A percentile compares a stretch with the other conserved stretches of the same genome.
Evolutionary conservation across 2,888 invertebrate genomes (phyloP).

Genomic region (Lochmaea crataegi): DNA sequence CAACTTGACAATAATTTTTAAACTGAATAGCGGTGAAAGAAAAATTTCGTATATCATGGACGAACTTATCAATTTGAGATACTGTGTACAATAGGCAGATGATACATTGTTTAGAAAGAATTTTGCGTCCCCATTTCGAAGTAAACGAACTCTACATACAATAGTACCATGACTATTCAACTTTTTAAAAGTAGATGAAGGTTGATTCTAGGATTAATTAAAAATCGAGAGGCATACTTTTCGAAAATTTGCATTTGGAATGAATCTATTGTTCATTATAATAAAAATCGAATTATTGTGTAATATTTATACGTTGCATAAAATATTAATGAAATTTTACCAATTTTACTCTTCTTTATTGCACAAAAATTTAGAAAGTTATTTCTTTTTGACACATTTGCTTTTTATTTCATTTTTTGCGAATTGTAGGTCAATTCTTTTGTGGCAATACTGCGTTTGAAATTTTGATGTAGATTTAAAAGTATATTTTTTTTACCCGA

Average conservation of each 20-base stretch:
- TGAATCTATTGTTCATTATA: not conserved
- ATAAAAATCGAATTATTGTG: not conserved
- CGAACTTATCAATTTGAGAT: too few relatives aligned
- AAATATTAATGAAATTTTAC: too few relatives aligned
- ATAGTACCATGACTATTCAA: not conserved
- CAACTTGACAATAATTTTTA: slow-evolving; percentile 1
- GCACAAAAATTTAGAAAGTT: too few relatives aligned
- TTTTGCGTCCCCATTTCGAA: not conserved
- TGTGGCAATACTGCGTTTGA: too few relatives aligned
- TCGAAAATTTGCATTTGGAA: not conserved
- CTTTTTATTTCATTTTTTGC: too few relatives aligned
- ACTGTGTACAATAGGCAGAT: not conserved
- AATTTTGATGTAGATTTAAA: too few relatives aligned
- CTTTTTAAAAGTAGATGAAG: not conserved
- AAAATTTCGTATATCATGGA: not conserved
- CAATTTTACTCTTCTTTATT: too few relatives aligned
- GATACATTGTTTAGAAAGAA: not conserved
- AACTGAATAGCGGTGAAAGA: not conserved
- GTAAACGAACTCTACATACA: slow-evolving; percentile 6
- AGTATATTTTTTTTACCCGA: too few relatives aligned
- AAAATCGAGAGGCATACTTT: slow-evolving; percentile 11
- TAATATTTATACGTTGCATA: not conserved
- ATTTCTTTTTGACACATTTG: too few relatives aligned
- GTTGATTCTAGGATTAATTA: slow-evolving; percentile 19
- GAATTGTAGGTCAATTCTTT: too few relatives aligned